These are phyloP conservation scores for Hirudinaria manillensis DNA, from an alignment of 2,888 invertebrate genomes.

Conservation along the genomic window DNA sequence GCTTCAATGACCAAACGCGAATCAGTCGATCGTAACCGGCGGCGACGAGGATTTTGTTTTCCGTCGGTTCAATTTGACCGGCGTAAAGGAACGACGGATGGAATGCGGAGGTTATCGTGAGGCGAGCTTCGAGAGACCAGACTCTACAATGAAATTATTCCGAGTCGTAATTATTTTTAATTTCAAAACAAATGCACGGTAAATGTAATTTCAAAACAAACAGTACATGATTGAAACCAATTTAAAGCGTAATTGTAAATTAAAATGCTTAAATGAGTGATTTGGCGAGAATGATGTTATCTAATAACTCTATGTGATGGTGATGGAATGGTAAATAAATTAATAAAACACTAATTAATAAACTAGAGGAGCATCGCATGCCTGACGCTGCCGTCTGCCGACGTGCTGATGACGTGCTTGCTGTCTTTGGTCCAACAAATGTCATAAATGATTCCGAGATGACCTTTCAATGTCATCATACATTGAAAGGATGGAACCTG, in stretches of 20 bases:
- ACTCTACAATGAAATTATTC: not conserved
- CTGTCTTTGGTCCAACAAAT: slow-evolving; percentile 62
- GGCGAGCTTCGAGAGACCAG: not conserved
- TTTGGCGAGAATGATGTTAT: too few species aligned
- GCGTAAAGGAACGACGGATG: slow-evolving; percentile 69
- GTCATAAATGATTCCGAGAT: slow-evolving; percentile 65
- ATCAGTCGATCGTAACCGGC: slow-evolving; percentile 65
- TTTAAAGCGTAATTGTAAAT: too few species aligned
- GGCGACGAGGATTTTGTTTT: slow-evolving; percentile 58
- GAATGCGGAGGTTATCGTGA: not conserved
- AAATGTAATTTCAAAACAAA: too few species aligned
- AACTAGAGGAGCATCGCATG: slow-evolving; percentile 35
- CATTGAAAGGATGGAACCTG: slow-evolving; percentile 57
- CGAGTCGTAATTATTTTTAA: too few species aligned
- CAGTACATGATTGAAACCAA: too few species aligned
- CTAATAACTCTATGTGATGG: not conserved
- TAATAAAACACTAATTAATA: not conserved
- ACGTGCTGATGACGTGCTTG: slow-evolving; percentile 62
- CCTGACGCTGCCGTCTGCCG: slow-evolving; percentile 64
- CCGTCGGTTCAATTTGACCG: slow-evolving; percentile 59
- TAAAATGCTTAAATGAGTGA: too few species aligned
- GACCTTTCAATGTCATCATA: slow-evolving; percentile 57
- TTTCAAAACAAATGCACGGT: too few species aligned
- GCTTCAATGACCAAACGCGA: slow-evolving; percentile 60
- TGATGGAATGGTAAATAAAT: not conserved